Evolutionary conservation across 2,888 invertebrate genomes (phyloP).

Genomic region (Cryptus armator): DNA sequence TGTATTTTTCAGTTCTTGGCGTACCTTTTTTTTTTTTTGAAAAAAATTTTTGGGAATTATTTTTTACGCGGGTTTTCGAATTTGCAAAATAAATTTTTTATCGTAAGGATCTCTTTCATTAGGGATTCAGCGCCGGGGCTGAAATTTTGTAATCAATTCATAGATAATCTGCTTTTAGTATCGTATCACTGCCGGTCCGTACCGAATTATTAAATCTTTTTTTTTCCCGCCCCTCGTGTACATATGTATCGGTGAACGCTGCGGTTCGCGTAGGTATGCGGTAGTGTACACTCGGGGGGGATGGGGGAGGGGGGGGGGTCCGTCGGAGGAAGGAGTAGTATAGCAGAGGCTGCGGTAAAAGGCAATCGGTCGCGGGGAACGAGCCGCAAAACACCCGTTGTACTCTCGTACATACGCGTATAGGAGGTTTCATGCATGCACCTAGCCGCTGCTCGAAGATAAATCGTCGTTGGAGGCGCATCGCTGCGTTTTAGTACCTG

Average conservation of each 20-base stretch:
- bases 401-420: conserved; percentile 59
- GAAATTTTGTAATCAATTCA: too few relatives aligned
- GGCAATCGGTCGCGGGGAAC: conserved; percentile 72
- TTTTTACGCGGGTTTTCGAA: too few relatives aligned
- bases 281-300: conserved; percentile 16
- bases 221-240: conserved; percentile 28
- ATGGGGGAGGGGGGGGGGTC: conserved; percentile 1
- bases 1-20: too few relatives aligned
- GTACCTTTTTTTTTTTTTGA: too few relatives aligned
- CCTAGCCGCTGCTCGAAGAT: conserved; percentile 63
- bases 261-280: conserved; percentile 48
- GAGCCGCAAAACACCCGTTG: conserved; percentile 74
- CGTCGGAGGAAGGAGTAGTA: conserved; percentile 41
- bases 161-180: not conserved
- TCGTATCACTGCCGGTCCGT: not conserved
- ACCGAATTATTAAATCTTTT: conserved; percentile 53
- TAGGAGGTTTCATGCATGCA: conserved; percentile 50
- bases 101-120: too few relatives aligned
- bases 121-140: too few relatives aligned
- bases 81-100: too few relatives aligned
- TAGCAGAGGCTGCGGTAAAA: conserved; percentile 72
- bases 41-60: too few relatives aligned
- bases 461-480: conserved; percentile 67
- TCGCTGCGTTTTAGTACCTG: conserved; percentile 68
- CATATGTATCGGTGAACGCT: conserved; percentile 59